Percentiles rank a stretch among this genome's conserved stretches.
Evolutionary conservation across 2,888 invertebrate genomes (phyloP).

Genomic region (Orthonychiurus folsomi): DNA sequence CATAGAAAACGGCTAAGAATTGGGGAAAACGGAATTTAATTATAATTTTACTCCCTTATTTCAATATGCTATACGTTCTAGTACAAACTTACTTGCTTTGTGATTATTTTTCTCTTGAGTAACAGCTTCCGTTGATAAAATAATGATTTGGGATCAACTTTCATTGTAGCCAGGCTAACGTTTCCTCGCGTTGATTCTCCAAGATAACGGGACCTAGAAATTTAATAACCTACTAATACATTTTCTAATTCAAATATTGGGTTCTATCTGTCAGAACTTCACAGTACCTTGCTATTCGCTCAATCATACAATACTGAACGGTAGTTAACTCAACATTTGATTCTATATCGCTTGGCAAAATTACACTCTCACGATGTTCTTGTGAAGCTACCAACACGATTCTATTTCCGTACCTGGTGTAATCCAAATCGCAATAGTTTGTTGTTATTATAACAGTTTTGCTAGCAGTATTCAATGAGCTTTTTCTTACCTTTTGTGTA

Average conservation of each 20-base stretch:
- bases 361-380: conserved; percentile 50
- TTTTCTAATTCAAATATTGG: conserved; percentile 2
- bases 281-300: conserved; percentile 57
- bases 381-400: conserved; percentile 65
- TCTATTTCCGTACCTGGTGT: conserved; percentile 52
- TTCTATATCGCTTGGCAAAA: conserved; percentile 47
- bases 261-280: not conserved
- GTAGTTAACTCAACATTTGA: conserved; percentile 48
- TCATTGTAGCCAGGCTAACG: conserved; percentile 47
- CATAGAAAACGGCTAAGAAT: conserved; percentile 52
- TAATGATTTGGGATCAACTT: conserved; percentile 55
- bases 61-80: conserved; percentile 67
- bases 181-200: conserved; percentile 62
- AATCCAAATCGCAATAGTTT: not conserved
- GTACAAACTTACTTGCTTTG: conserved; percentile 49
- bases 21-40: conserved; percentile 83
- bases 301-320: conserved; percentile 61
- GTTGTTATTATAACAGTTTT: too few species aligned
- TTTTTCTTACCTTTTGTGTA: conserved; percentile 36
- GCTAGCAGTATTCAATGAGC: conserved; percentile 32
- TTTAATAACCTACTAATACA: too few species aligned
- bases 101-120: conserved; percentile 52
- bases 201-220: conserved; percentile 50
- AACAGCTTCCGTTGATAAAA: conserved; percentile 58
- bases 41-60: conserved; percentile 81